These are phyloP conservation scores for Scylla paramamosain DNA, from an alignment of 1,140 invertebrate species.

Conservation along the genomic window DNA sequence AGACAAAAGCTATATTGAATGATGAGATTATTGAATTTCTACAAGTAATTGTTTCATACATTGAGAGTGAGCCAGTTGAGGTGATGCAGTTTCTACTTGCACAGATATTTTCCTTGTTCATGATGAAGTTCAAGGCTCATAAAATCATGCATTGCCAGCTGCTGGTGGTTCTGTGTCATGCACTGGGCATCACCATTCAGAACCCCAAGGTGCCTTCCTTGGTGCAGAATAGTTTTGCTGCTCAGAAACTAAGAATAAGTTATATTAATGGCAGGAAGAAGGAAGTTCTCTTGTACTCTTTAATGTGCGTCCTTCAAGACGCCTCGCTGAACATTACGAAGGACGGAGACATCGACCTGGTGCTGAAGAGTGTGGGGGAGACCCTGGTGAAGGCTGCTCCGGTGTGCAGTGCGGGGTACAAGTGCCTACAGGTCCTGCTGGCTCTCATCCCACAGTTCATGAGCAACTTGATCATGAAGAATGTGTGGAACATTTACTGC, in stretches of 20 bases:
- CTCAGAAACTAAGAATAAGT: not conserved
- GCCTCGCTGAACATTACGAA: not conserved
- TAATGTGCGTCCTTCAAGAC: not conserved
- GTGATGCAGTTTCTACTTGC: not conserved
- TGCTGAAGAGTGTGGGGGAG: constrained; percentile 37
- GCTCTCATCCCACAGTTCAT: constrained; percentile 22
- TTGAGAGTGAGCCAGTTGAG: constrained; percentile 54
- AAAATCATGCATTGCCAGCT: constrained; percentile 23
- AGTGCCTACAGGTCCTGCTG: constrained; percentile 34
- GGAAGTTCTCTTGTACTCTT: constrained; percentile 40
- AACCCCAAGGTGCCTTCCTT: not conserved
- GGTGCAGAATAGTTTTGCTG: constrained; percentile 34
- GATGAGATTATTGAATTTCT: constrained; percentile 28
- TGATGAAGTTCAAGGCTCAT: not conserved
- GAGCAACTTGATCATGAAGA: constrained; percentile 15
- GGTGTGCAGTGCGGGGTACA: not conserved
- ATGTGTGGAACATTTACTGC: constrained; percentile 32
- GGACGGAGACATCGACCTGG: not conserved
- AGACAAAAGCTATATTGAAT: constrained; percentile 30
- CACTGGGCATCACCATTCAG: constrained; percentile 37
- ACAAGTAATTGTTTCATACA: constrained; percentile 6
- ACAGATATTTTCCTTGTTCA: constrained; percentile 27
- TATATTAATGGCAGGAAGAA: not conserved
- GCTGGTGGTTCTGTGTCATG: constrained; percentile 46
- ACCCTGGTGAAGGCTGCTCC: not conserved